Percentiles rank a stretch among this genome's conserved stretches.
phyloP scores from a whole-genome alignment of 2,113 vertebrate genomes.

The Dolichotis patagonum region DNA sequence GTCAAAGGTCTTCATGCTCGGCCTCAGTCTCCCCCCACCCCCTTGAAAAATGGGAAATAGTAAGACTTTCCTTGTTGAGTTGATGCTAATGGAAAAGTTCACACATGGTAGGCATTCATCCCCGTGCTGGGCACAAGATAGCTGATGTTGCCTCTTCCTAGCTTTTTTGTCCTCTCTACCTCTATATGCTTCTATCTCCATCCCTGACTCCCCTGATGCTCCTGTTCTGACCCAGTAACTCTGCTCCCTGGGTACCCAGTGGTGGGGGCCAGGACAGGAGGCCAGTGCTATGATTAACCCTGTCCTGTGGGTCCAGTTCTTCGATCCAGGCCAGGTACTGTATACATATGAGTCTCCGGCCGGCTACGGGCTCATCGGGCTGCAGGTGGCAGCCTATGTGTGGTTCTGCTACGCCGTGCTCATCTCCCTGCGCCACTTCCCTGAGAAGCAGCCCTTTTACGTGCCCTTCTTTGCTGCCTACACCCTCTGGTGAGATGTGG shows the following conservation, averaged over 20 bases:
- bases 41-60: neutral
- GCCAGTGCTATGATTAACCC: conserved; percentile 36
- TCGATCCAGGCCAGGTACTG: conserved; percentile 95
- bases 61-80: neutral
- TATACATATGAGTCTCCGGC: conserved; percentile 95
- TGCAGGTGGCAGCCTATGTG: conserved; percentile 94
- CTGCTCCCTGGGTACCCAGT: neutral
- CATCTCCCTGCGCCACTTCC: conserved; percentile 93
- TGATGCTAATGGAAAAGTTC: neutral
- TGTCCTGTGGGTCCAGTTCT: conserved; percentile 88
- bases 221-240: conserved; percentile 10
- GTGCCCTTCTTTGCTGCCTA: conserved; percentile 95
- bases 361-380: conserved; percentile 93
- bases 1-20: neutral
- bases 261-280: conserved; percentile 23
- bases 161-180: neutral
- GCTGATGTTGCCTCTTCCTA: neutral
- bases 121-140: neutral
- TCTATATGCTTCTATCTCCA: neutral
- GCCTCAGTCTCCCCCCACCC: neutral
- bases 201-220: neutral
- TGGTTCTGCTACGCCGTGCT: conserved; percentile 96
- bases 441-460: conserved; percentile 95
- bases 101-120: neutral
- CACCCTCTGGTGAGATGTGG: conserved; percentile 92